Evolutionary conservation across 2,888 invertebrate species (phyloP), one percentile per base, ranked within the genome.

Genomic region (Dolichomitus sp.): DNA sequence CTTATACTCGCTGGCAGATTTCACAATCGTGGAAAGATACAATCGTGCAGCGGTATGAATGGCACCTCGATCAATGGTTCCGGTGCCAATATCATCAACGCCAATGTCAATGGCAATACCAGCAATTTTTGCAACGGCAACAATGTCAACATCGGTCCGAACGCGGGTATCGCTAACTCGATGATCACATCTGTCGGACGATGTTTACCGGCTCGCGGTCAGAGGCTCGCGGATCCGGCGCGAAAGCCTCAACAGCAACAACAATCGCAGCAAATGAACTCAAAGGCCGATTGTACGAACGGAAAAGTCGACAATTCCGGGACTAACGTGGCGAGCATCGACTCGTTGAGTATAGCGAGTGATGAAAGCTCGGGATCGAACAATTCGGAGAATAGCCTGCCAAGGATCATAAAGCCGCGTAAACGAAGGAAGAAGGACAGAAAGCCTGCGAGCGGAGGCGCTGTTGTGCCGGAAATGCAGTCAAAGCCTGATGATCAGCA

Each of bases 371-470:
- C 96, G 88, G 96, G 96, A 80, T 94, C 95, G 5, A 94, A 94
- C 84, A 94, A 94, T 80, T 95, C 96, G 11, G 97, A 97, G 91
- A 97, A 96, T 86, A 97, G 97, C 94, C 94, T 98, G 91, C 98
- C 98, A 85, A 95, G 98, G 88, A 98, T 98, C 85, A 98, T 98
- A 90, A 98, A 98, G 93, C 98, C 98, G 6, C 95, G 98, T 68
- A 98, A 98, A 93, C 95, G 98, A 70, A 96, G 98, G 92, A 98
- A 98, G 96, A 98, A 98, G 94, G 98, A 98, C 92, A 95, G 97
- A 87, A 97, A 97, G 94, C 97, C 97, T 45, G 66, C 85, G 17
- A 90, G 87, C 59, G 85, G 84, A 37, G 63, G 72, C 6, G 74
- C 68, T 3, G 74, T 70, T 14, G 54, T 76, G 59, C 81, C 86